Conservation (phyloP, 2,113 vertebrate genomes). For the Eolophus roseicapilla region DNA sequence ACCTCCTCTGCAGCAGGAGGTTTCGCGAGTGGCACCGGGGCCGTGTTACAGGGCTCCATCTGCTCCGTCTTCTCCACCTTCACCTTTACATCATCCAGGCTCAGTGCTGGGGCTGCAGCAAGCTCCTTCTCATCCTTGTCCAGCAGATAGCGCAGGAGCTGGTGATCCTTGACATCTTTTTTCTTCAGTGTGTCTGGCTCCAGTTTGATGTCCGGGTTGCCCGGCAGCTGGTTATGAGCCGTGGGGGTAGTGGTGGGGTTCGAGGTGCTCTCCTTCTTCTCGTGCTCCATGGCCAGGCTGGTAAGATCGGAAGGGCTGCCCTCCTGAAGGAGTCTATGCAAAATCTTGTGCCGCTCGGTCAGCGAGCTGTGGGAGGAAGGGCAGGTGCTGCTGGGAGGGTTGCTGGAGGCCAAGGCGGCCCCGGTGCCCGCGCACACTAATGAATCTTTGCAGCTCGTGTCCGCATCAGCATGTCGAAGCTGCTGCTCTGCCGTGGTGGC, state of each 20-base stretch:
- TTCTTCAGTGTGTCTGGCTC: slow-evolving; percentile 74
- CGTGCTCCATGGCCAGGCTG: slow-evolving; percentile 70
- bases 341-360: slow-evolving; percentile 91
- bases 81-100: slow-evolving; percentile 87
- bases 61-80: slow-evolving; percentile 85
- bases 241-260: slow-evolving; percentile 43
- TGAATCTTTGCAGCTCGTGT: slow-evolving; percentile 74
- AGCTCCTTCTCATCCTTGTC: slow-evolving; percentile 92
- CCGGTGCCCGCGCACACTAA: slow-evolving; percentile 64
- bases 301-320: slow-evolving; percentile 85
- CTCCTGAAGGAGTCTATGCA: slow-evolving; percentile 92
- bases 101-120: slow-evolving; percentile 83
- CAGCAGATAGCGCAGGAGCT: slow-evolving; percentile 91
- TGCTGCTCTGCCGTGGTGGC: slow-evolving; percentile 78
- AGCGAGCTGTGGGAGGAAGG: slow-evolving; percentile 91
- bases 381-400: slow-evolving; percentile 76
- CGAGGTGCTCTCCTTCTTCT: slow-evolving; percentile 80
- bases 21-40: slow-evolving; percentile 63
- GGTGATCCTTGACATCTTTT: slow-evolving; percentile 91
- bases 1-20: slow-evolving; percentile 66
- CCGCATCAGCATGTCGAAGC: slow-evolving; percentile 66
- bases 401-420: slow-evolving; percentile 45
- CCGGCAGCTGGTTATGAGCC: slow-evolving; percentile 39
- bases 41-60: slow-evolving; percentile 70
- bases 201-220: slow-evolving; percentile 54